These are phyloP conservation scores for Malacoctenus gilli DNA, from an alignment of 2,797 vertebrate species.

Conservation along the genomic window DNA sequence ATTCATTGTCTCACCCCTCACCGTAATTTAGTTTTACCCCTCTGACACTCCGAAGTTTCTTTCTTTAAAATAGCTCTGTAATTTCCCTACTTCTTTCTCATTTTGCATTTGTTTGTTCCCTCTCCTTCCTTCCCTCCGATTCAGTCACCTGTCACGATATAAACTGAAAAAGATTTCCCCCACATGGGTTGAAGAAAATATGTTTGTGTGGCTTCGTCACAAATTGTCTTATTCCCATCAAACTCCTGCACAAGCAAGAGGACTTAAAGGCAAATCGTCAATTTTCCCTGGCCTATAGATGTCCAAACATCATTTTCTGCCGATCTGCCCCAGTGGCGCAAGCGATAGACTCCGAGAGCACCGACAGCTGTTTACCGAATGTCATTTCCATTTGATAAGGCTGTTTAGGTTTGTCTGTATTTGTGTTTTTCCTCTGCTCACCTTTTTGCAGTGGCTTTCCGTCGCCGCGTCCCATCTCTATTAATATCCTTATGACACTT, in stretches of 20 bases:
- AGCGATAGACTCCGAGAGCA: constrained; percentile 21
- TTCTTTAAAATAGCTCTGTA: constrained; percentile 23
- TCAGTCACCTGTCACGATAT: constrained; percentile 53
- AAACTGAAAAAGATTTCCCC: constrained; percentile 55
- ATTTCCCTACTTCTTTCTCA: constrained; percentile 46
- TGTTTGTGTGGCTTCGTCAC: constrained; percentile 38
- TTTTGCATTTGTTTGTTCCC: constrained; percentile 45
- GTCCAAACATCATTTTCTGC: constrained; percentile 32
- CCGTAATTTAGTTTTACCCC: constrained; percentile 41
- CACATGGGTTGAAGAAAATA: constrained; percentile 44
- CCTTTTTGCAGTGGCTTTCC: constrained; percentile 55
- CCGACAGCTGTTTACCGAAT: constrained; percentile 52
- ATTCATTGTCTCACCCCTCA: constrained; percentile 11
- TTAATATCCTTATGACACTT: constrained; percentile 71
- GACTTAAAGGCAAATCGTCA: too few species aligned
- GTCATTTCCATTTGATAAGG: constrained; percentile 51
- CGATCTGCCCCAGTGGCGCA: constrained; percentile 15
- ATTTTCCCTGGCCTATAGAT: constrained; percentile 10
- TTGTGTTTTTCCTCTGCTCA: constrained; percentile 49
- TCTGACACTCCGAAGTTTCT: constrained; percentile 45
- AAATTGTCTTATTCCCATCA: constrained; percentile 41
- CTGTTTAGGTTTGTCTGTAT: constrained; percentile 41
- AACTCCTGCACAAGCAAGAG: constrained; percentile 17
- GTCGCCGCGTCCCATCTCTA: constrained; percentile 55
- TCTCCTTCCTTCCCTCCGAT: constrained; percentile 28